These are phyloP conservation scores for Oreocharis arfaki DNA, from an alignment of 2,113 vertebrate genomes.

Conservation along the genomic window DNA sequence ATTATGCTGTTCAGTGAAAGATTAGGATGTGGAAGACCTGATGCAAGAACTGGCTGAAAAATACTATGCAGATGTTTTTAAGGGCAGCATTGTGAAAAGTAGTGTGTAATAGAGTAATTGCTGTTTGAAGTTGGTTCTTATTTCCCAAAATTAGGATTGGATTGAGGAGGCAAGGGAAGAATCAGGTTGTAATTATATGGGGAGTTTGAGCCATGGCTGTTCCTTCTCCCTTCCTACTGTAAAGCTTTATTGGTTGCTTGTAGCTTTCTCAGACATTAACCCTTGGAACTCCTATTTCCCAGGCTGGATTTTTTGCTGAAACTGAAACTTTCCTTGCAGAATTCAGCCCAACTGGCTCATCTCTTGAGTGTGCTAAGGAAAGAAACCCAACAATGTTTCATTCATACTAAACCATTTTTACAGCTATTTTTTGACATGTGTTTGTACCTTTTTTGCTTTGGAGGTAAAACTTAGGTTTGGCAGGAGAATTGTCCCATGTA, in stretches of 20 bases:
- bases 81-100: not conserved
- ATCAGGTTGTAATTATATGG: not conserved
- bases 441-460: not conserved
- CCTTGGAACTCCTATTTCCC: not conserved
- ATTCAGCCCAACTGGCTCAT: not conserved
- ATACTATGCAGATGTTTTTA: not conserved
- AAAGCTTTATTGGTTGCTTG: not conserved
- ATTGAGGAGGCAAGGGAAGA: not conserved
- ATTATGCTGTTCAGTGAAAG: not conserved
- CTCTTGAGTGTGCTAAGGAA: not conserved
- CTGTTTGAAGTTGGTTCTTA: not conserved
- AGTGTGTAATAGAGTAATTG: not conserved
- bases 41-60: not conserved
- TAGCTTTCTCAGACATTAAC: not conserved
- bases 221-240: not conserved
- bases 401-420: not conserved
- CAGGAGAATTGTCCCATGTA: not conserved
- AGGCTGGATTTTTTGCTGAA: not conserved
- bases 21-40: not conserved
- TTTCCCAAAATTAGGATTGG: not conserved
- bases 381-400: rapidly evolving
- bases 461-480: not conserved
- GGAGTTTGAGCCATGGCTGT: not conserved
- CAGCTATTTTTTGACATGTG: not conserved
- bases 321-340: not conserved